Evolutionary conservation across 2,888 invertebrate species (phyloP).

Genomic region (Xestoiulus laeticollis): DNA sequence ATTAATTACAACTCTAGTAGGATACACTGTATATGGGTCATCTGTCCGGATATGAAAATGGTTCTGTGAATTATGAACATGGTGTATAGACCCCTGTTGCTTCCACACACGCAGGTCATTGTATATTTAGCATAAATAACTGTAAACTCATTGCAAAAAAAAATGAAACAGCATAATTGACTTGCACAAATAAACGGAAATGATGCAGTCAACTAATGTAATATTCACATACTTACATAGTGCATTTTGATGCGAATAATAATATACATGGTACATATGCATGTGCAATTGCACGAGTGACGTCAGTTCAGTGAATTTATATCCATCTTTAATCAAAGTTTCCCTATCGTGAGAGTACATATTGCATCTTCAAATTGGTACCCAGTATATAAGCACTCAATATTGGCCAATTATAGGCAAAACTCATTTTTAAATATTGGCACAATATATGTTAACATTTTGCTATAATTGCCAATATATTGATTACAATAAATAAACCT

Average conservation of each 20-base stretch:
- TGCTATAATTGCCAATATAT: too few species aligned
- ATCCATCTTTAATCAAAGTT: too few species aligned
- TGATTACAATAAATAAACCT: too few species aligned
- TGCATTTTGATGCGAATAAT: not conserved
- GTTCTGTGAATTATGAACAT: not conserved
- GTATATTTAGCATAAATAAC: not conserved
- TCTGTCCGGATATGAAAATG: constrained; percentile 3
- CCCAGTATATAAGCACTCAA: too few species aligned
- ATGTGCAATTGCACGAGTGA: too few species aligned
- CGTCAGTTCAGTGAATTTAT: too few species aligned
- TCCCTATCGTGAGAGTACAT: too few species aligned
- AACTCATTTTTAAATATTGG: too few species aligned
- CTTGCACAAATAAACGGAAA: not conserved
- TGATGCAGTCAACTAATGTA: not conserved
- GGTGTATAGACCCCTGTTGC: not conserved
- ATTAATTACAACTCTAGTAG: not conserved
- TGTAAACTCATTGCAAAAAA: not conserved
- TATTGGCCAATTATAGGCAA: too few species aligned
- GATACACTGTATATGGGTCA: not conserved
- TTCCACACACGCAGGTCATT: not conserved
- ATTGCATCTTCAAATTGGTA: too few species aligned
- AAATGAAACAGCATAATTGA: not conserved
- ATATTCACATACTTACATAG: not conserved
- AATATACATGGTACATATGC: not conserved
- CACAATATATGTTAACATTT: too few species aligned